These are phyloP conservation scores for Palythoa grandiflora DNA, from an alignment of 92 coral and sea anemone species.

Conservation along the genomic window DNA sequence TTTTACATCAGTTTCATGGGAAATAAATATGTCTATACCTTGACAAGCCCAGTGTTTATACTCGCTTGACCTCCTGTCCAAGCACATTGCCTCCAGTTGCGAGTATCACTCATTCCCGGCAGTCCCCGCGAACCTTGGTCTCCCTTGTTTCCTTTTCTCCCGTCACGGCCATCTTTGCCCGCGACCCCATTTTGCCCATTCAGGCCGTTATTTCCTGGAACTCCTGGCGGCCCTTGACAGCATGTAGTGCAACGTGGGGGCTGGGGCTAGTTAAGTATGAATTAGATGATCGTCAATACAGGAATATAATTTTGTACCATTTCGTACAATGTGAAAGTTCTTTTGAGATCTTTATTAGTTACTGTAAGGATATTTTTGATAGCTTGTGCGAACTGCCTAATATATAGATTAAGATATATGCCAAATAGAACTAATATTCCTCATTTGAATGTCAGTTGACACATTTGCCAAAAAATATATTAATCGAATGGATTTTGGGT, in stretches of 20 bases:
- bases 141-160: background rate
- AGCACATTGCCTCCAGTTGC: slow-evolving; percentile 10
- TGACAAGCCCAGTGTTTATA: slow-evolving; percentile 11
- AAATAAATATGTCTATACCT: background rate
- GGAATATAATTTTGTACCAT: too few relatives aligned
- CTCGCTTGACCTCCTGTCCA: background rate
- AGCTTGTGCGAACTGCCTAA: too few relatives aligned
- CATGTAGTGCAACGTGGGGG: background rate
- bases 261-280: background rate
- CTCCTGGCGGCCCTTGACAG: slow-evolving; percentile 1
- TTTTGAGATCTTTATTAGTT: too few relatives aligned
- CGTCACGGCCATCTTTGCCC: background rate
- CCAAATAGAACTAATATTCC: too few relatives aligned
- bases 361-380: too few relatives aligned
- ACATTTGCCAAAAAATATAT: too few relatives aligned
- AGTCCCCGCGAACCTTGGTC: background rate
- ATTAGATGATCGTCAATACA: too few relatives aligned
- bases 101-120: background rate
- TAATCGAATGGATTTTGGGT: too few relatives aligned
- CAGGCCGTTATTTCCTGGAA: background rate
- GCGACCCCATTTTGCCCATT: background rate
- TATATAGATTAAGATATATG: too few relatives aligned
- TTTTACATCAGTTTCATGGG: too few relatives aligned
- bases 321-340: background rate
- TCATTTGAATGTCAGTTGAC: too few relatives aligned